phyloP scores from a whole-genome alignment of 2,113 vertebrate genomes.

The Genyomyrus donnyi region DNA sequence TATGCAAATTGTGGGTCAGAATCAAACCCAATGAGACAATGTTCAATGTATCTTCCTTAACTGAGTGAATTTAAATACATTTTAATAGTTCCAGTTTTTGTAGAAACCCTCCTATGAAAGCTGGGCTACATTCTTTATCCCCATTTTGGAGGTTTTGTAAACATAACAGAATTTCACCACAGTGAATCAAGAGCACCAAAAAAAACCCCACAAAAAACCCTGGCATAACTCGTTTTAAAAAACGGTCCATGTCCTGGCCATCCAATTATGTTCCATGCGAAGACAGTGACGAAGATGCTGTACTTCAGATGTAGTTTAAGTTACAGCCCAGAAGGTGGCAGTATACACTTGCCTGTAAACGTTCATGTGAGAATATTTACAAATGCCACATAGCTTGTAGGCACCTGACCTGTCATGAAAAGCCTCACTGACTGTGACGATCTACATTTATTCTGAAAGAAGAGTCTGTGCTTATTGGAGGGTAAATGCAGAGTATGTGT shows the following conservation, averaged over 20 bases:
- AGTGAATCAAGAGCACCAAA: neutral
- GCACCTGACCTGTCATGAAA: neutral
- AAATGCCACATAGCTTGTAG: neutral
- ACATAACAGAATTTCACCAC: neutral
- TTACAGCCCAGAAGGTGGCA: conserved; percentile 1
- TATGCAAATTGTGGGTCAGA: neutral
- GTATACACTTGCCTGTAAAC: neutral
- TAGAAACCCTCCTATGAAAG: neutral
- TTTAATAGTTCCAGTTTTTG: neutral
- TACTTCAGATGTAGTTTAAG: neutral
- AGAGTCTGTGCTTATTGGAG: neutral
- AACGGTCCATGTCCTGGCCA: neutral
- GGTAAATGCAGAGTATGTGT: neutral
- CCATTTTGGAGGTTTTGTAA: neutral
- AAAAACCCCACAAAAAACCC: neutral
- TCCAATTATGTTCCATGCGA: neutral
- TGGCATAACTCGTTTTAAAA: neutral
- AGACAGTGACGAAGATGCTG: neutral
- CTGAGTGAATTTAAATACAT: neutral
- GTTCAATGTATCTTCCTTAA: neutral
- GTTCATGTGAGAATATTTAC: neutral
- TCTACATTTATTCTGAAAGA: neutral
- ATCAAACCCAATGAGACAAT: neutral
- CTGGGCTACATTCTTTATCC: neutral
- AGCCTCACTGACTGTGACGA: neutral